phyloP scores from a whole-genome alignment of 1,140 invertebrate species.

The Pseudomyrmex dendroicus region DNA sequence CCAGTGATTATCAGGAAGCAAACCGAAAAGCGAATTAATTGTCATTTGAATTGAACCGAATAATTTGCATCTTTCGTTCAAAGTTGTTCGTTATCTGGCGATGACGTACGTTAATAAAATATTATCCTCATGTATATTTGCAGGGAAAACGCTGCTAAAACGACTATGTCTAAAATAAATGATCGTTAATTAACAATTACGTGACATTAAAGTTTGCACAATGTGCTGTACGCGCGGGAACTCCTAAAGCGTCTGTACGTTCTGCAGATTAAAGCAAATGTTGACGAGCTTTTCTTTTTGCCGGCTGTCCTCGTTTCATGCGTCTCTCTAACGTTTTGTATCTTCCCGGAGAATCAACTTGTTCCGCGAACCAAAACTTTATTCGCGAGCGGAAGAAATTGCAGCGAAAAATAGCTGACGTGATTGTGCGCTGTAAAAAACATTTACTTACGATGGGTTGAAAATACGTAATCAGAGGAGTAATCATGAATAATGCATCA shows the following conservation, averaged over 20 bases:
- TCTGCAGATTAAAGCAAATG: slow-evolving; percentile 40
- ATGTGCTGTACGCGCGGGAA: slow-evolving; percentile 1
- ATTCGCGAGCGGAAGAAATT: not conserved
- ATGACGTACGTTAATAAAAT: slow-evolving; percentile 14
- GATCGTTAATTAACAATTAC: slow-evolving; percentile 33
- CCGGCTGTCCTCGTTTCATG: slow-evolving; percentile 3
- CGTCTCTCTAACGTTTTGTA: not conserved
- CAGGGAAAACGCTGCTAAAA: not conserved
- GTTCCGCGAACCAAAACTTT: not conserved
- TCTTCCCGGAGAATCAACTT: not conserved
- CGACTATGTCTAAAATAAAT: slow-evolving; percentile 8
- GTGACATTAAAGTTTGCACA: slow-evolving; percentile 30
- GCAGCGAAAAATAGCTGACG: not conserved
- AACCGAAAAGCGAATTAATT: slow-evolving; percentile 24
- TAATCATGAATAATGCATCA: not conserved
- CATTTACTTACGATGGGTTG: no score
- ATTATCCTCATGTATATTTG: not conserved
- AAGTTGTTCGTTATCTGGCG: slow-evolving; percentile 9
- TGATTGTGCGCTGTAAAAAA: not conserved
- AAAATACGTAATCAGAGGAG: not conserved
- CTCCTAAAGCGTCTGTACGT: slow-evolving; percentile 20
- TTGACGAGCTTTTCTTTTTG: slow-evolving; percentile 22
- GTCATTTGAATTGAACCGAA: slow-evolving; percentile 9
- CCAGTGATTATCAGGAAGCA: not conserved
- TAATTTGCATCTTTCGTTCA: not conserved